Evolutionary conservation across 2,888 invertebrate species (phyloP), one percentile per base, ranked within the genome.

Genomic region (Metallyticus violacea): DNA sequence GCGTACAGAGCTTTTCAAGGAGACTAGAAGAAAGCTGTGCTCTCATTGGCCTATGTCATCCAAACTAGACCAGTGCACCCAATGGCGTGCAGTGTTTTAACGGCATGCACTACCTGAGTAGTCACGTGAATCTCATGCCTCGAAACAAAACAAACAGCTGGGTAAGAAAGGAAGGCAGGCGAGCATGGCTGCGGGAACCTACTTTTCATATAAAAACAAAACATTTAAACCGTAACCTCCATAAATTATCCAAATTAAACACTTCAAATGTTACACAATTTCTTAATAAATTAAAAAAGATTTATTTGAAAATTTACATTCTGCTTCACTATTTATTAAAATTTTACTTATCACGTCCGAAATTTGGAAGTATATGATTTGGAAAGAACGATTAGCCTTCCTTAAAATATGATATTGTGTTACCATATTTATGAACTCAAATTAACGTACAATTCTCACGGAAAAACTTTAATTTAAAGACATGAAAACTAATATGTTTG

Each of bases 91-190:
- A 90, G 90, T 91, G 91, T 91, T 91, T 91, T 88, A 87, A 85
- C 85, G 89, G 88, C 88, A 88, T 89, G 78, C 85, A 88, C 89
- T 93, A 93, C 93, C 93, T 93, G 93, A 92, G 92, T 92, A 93
- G 94, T 94, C 94, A 95, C 94, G 94, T 95, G 94, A 95, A 94
- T 94, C 93, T 93, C 94, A 94, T 94, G 94, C 94, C 94, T 93
- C 93, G 93, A 94, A 94, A 94, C 94, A 94, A 94, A 94, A 94
- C 94, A 94, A 92, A 93, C 92, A 93, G 92, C 92, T 92, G 91
- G 91, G 82, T 77, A 85, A 29, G 76, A 77, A 83, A 77, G 79
- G 40, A 79, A 29, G 40, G 40, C 2, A 9, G 40, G 22, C 76
- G 29, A 76, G 84, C 86, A 80, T 84, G 84, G 84, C 30, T 86